Conservation (phyloP, 2,888 invertebrate genomes). For the Leucoptera coffeella region DNA sequence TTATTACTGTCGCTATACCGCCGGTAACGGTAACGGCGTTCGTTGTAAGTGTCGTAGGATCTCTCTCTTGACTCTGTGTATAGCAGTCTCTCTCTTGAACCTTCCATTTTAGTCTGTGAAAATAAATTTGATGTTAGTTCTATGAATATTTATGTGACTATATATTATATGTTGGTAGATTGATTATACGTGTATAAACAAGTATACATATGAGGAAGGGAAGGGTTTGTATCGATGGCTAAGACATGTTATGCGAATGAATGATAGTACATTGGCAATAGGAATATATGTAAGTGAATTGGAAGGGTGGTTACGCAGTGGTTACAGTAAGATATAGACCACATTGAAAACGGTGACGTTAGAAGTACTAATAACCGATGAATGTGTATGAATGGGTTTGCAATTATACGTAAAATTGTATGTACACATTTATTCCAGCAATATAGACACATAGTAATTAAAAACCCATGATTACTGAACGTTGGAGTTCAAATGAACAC, state of each 20-base stretch:
- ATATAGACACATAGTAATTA: too few species aligned
- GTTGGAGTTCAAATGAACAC: too few species aligned
- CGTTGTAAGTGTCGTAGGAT: slow-evolving; percentile 8
- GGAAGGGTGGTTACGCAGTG: not conserved
- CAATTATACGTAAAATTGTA: too few species aligned
- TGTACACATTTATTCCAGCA: too few species aligned
- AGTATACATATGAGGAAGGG: not conserved
- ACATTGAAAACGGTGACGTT: too few species aligned
- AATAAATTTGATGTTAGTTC: not conserved
- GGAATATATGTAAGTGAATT: too few species aligned
- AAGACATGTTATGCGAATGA: too few species aligned
- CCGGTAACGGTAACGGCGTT: slow-evolving; percentile 1
- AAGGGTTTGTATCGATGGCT: slow-evolving; percentile 1
- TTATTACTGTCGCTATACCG: not conserved
- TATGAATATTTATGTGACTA: not conserved
- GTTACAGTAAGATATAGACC: not conserved
- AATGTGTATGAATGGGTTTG: not conserved
- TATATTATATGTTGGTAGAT: too few species aligned
- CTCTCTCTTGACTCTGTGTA: slow-evolving; percentile 27
- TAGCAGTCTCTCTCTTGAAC: slow-evolving; percentile 34
- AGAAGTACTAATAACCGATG: not conserved
- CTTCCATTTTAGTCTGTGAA: slow-evolving; percentile 19
- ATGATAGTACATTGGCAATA: too few species aligned
- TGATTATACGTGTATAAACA: too few species aligned
- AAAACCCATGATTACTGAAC: too few species aligned